These are phyloP conservation scores for Scaptomyza tumidula DNA, from an alignment of 2,888 invertebrate genomes.

Conservation along the genomic window DNA sequence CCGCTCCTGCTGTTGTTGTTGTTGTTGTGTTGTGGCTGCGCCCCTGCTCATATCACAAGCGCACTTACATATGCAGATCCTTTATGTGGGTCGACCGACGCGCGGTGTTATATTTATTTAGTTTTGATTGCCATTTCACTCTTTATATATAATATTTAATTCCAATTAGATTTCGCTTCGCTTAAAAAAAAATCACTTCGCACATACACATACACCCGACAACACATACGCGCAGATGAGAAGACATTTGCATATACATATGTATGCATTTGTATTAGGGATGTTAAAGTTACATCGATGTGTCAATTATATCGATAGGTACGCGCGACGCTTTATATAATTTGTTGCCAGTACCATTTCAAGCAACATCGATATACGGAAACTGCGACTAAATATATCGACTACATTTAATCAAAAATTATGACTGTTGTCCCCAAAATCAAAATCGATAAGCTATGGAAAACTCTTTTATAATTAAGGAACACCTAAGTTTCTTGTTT, in stretches of 20 bases:
- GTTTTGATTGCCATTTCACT: constrained; percentile 54
- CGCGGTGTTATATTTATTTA: constrained; percentile 50
- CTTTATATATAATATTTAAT: constrained; percentile 53
- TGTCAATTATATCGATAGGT: constrained; percentile 34
- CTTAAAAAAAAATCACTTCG: constrained; percentile 63
- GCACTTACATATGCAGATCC: constrained; percentile 64
- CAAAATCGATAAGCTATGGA: too few species aligned
- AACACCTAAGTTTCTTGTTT: too few species aligned
- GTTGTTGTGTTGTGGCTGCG: constrained; percentile 55
- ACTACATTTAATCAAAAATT: not conserved
- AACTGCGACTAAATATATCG: not conserved
- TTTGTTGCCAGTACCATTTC: not conserved
- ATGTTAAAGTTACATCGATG: constrained; percentile 40
- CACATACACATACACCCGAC: constrained; percentile 63
- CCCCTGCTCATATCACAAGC: constrained; percentile 43
- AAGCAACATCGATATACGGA: constrained; percentile 19
- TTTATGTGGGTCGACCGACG: constrained; percentile 49
- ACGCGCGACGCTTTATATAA: constrained; percentile 8
- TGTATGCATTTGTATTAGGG: constrained; percentile 68
- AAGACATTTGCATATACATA: constrained; percentile 63
- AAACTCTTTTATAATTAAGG: too few species aligned
- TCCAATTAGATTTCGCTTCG: constrained; percentile 69
- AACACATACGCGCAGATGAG: constrained; percentile 64
- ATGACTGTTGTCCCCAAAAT: not conserved
- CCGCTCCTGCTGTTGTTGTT: constrained; percentile 57